Evolutionary conservation across 1,140 invertebrate species (phyloP), one percentile per base, ranked within the genome.

Genomic region (Pseudomyrmex dendroicus): DNA sequence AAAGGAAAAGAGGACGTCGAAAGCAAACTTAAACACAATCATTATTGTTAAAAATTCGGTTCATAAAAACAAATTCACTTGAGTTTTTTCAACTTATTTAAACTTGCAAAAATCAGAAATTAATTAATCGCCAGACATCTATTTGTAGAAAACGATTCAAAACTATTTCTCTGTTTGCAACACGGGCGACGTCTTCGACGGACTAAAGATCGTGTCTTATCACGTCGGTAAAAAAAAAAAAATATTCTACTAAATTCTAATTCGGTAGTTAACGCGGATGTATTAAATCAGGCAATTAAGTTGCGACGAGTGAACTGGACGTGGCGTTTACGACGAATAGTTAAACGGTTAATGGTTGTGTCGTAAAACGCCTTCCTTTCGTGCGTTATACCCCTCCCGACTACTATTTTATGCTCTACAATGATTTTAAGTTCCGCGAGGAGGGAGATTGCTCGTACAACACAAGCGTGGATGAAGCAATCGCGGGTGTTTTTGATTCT

Each of bases 401-500:
- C 10, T 64, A 20, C 7, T 64, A 44, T 64, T 64, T 64, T 54
- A 64, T 44, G 15, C 9, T 35, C 7, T 64, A 10, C 1, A 76
- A 76, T 76, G 59, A 76, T 54, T 64, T 17, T 7, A 22, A 35
- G 17, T n/a, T 63, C 25, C 35, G 35, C 35, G 35, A 35, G 35
- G 35, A 35, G 35, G 35, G 5, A 35, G 20, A 54, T 76, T 76
- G 64, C 3, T 56, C 25, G 73, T 62, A 35, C 5, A 54, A 54
- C 15, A 17, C 20, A 9, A 74, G 5, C 52, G 44, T 44, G 44
- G 20, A 0, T 44, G n/a, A 5, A 54, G 17, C 64, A 12, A 54
- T 54, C 48, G 61, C 22, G n/a, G 12, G 48, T 64, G 44, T 44
- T 76, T 76, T 76, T 63, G 64, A 76, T 20, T 64, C 2, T 44